Conservation (phyloP, 2,888 invertebrate species). For the Crossocerus cetratus region DNA sequence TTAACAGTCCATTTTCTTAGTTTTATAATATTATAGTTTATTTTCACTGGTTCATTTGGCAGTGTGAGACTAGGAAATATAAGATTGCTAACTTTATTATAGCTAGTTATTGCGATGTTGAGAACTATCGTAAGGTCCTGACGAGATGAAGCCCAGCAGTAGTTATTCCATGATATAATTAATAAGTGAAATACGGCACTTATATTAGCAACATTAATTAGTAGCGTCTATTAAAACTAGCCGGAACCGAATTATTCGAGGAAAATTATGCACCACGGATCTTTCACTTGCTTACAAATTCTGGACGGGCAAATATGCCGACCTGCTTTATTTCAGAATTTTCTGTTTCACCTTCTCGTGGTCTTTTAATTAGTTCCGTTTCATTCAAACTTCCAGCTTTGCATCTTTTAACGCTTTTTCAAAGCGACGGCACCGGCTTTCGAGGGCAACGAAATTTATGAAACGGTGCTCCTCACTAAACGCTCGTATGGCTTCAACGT, state of each 20-base stretch:
- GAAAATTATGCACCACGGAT: background rate
- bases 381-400: slow-evolving; percentile 1
- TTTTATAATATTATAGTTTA: too few relatives aligned
- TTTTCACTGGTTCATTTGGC: too few relatives aligned
- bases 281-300: slow-evolving; percentile 5
- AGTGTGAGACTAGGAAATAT: too few relatives aligned
- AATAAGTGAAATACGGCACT: background rate
- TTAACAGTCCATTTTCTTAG: too few relatives aligned
- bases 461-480: background rate
- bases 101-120: too few relatives aligned
- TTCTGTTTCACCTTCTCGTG: background rate
- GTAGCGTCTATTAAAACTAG: slow-evolving; percentile 13
- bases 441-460: background rate
- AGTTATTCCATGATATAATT: slow-evolving; percentile 7
- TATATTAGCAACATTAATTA: slow-evolving; percentile 24
- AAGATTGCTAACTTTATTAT: too few relatives aligned
- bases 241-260: slow-evolving; percentile 3
- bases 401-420: slow-evolving; percentile 1
- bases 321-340: slow-evolving; percentile 9
- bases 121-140: background rate
- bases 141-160: background rate
- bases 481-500: too few relatives aligned
- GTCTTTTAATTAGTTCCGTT: slow-evolving; percentile 25
- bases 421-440: background rate
- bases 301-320: slow-evolving; percentile 8